A percentile compares a stretch with the other conserved stretches of the same genome.
These are phyloP conservation scores for Drosophila gaucha DNA, from an alignment of 2,888 invertebrate species.

Conservation along the genomic window DNA sequence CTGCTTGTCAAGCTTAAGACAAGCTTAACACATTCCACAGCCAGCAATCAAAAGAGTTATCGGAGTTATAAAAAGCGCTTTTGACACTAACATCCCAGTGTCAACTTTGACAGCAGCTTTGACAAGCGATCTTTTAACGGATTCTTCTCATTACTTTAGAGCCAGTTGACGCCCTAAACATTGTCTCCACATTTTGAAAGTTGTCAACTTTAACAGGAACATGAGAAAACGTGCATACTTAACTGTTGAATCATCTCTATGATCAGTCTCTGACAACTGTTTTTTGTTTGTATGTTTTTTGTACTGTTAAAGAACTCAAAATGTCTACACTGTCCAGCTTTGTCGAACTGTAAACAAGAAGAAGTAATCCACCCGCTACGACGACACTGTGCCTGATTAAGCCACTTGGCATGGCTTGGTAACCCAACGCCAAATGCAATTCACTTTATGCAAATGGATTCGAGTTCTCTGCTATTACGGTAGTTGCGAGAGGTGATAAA, in stretches of 20 bases:
- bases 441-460: slow-evolving; percentile 63
- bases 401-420: slow-evolving; percentile 29
- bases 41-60: not conserved
- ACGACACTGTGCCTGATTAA: slow-evolving; percentile 18
- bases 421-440: slow-evolving; percentile 56
- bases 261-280: slow-evolving; percentile 7
- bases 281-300: not conserved
- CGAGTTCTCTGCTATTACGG: slow-evolving; percentile 8
- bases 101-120: not conserved
- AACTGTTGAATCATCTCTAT: slow-evolving; percentile 12
- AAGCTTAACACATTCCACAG: no score
- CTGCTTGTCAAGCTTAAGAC: slow-evolving; percentile 1
- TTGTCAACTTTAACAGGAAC: slow-evolving; percentile 16
- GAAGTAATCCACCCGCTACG: slow-evolving; percentile 1
- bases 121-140: no score
- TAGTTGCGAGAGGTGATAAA: slow-evolving; percentile 48
- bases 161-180: no score
- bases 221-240: not conserved
- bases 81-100: not conserved
- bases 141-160: no score
- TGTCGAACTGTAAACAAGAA: slow-evolving; percentile 7
- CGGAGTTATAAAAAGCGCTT: no score
- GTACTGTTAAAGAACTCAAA: slow-evolving; percentile 19
- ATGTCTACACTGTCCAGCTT: not conserved
- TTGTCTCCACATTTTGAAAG: not conserved